Evolutionary conservation across 2,888 invertebrate species (phyloP).

Genomic region (Amphipyra tragopoginis): DNA sequence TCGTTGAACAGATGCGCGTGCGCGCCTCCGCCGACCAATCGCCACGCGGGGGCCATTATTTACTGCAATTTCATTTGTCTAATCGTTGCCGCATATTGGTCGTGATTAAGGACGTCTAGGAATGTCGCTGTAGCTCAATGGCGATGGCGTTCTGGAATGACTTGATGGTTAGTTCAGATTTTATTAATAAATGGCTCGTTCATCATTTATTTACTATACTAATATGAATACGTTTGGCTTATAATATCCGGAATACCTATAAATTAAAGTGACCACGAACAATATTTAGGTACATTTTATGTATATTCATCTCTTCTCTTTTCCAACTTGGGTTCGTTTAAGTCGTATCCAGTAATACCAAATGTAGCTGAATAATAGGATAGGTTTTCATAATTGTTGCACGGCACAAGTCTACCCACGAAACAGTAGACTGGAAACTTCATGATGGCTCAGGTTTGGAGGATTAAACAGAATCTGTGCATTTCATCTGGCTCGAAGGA

Average conservation of each 20-base stretch:
- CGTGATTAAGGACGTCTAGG: conserved; percentile 55
- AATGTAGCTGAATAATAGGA: neutral
- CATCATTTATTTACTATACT: neutral
- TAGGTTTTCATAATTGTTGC: no score
- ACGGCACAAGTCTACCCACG: no score
- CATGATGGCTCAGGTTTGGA: no score
- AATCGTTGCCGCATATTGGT: conserved; percentile 62
- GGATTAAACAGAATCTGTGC: neutral
- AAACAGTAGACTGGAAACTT: no score
- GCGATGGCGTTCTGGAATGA: conserved; percentile 20
- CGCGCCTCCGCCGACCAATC: conserved; percentile 68
- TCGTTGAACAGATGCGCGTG: conserved; percentile 83
- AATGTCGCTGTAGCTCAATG: conserved; percentile 33
- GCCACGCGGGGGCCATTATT: conserved; percentile 61
- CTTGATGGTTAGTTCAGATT: conserved; percentile 33
- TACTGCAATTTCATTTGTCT: conserved; percentile 76
- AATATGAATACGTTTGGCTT: no score
- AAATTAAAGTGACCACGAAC: no score
- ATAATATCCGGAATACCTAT: no score
- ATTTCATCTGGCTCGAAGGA: neutral
- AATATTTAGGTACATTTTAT: no score
- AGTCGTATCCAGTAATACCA: neutral
- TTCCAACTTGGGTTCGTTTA: neutral
- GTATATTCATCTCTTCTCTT: no score
- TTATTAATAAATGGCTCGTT: neutral